phyloP scores from a whole-genome alignment of 2,888 invertebrate genomes.

The Erynnis tages region DNA sequence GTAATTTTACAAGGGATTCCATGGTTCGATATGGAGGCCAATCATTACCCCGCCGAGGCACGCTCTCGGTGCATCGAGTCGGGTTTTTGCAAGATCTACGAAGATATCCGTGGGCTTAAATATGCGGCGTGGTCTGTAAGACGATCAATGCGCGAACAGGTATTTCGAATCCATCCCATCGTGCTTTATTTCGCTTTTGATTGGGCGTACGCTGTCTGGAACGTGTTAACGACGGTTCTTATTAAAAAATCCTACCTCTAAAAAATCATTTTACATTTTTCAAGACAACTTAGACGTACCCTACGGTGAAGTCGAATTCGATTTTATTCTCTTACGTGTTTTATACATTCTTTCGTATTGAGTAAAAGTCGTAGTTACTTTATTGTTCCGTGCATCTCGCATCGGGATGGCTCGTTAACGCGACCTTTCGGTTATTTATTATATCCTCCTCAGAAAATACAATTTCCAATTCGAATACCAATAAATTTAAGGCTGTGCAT shows the following conservation, averaged over 20 bases:
- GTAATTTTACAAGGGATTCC: conserved; percentile 77
- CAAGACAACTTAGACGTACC: conserved; percentile 36
- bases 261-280: conserved; percentile 33
- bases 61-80: conserved; percentile 52
- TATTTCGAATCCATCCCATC: conserved; percentile 49
- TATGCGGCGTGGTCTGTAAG: conserved; percentile 55
- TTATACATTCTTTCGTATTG: conserved; percentile 59
- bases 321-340: conserved; percentile 34
- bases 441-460: conserved; percentile 77
- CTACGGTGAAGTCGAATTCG: conserved; percentile 38
- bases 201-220: conserved; percentile 31
- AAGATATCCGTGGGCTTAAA: conserved; percentile 62
- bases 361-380: conserved; percentile 63
- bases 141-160: conserved; percentile 58
- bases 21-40: conserved; percentile 71
- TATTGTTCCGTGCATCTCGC: conserved; percentile 73
- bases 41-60: conserved; percentile 63
- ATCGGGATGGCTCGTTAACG: conserved; percentile 73
- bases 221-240: conserved; percentile 35
- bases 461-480: conserved; percentile 71
- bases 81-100: conserved; percentile 67
- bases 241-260: conserved; percentile 32
- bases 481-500: conserved; percentile 63
- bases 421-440: conserved; percentile 78
- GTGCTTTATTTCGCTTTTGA: conserved; percentile 38